These are phyloP conservation scores for Eulacestoma nigropectus DNA, from an alignment of 2,113 vertebrate species.

Conservation along the genomic window DNA sequence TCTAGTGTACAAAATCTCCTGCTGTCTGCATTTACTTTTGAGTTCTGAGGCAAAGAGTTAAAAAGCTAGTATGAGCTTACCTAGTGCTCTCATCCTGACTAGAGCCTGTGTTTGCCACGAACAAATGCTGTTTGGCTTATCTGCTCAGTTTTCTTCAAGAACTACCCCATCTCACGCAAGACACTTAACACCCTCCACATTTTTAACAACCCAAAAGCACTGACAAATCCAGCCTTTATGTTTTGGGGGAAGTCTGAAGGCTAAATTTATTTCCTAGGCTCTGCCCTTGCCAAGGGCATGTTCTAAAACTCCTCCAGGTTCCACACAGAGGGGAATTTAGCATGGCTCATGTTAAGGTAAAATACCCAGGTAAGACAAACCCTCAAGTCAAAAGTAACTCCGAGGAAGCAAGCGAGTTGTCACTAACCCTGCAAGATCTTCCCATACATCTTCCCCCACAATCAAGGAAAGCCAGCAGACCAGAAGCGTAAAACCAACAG, in stretches of 20 bases:
- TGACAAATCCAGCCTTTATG: neutral
- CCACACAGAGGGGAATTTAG: neutral
- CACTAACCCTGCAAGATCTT: neutral
- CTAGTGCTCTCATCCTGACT: neutral
- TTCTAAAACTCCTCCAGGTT: neutral
- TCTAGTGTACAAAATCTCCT: neutral
- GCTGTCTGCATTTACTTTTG: neutral
- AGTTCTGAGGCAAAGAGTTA: neutral
- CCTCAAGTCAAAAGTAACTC: neutral
- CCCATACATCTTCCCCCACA: neutral
- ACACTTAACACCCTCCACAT: neutral
- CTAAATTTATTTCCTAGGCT: neutral
- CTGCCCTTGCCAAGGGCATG: neutral
- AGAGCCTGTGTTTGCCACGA: neutral
- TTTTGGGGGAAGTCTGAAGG: neutral
- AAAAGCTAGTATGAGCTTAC: neutral
- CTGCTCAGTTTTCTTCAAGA: neutral
- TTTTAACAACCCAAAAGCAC: neutral
- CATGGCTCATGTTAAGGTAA: neutral
- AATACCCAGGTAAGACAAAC: neutral
- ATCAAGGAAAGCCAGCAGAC: neutral
- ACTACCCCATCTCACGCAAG: neutral
- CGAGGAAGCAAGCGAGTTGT: neutral
- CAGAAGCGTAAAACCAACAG: neutral
- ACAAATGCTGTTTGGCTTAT: neutral